Percentiles rank a stretch among this genome's conserved stretches.
Conservation (phyloP, 2,888 invertebrate species). For the Stenotaenia linearis region DNA sequence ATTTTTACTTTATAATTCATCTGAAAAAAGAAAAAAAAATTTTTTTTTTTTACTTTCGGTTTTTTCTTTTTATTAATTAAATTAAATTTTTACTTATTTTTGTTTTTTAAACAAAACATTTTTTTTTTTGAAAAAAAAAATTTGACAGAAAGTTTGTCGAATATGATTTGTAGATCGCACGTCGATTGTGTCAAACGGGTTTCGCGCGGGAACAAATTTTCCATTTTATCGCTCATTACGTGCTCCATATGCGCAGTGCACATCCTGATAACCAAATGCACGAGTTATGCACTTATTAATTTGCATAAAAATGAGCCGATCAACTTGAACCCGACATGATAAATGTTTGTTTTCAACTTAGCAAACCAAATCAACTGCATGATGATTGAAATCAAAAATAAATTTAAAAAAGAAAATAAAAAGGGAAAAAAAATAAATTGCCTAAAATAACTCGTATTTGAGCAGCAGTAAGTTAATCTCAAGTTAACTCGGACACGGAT, state of each 20-base stretch:
- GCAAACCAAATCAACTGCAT: neutral
- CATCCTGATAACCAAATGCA: neutral
- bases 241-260: conserved; percentile 15
- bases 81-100: neutral
- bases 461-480: too few relatives aligned
- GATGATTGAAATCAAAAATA: neutral
- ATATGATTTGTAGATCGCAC: neutral
- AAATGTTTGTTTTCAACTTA: conserved; percentile 1
- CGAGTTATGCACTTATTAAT: conserved; percentile 3
- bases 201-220: conserved; percentile 3
- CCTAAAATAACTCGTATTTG: too few relatives aligned
- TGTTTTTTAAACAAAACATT: neutral
- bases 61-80: neutral
- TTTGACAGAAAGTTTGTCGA: neutral
- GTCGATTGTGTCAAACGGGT: neutral
- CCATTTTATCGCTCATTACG: conserved; percentile 14
- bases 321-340: neutral
- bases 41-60: neutral
- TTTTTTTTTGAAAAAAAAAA: neutral
- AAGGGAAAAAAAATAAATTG: too few relatives aligned
- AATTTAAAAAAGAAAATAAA: neutral
- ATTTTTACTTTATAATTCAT: neutral
- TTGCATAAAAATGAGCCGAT: conserved; percentile 3
- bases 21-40: neutral
- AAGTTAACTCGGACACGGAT: too few relatives aligned